Evolutionary conservation across 2,797 vertebrate species (phyloP).

Genomic region (Myotis pilosus): DNA sequence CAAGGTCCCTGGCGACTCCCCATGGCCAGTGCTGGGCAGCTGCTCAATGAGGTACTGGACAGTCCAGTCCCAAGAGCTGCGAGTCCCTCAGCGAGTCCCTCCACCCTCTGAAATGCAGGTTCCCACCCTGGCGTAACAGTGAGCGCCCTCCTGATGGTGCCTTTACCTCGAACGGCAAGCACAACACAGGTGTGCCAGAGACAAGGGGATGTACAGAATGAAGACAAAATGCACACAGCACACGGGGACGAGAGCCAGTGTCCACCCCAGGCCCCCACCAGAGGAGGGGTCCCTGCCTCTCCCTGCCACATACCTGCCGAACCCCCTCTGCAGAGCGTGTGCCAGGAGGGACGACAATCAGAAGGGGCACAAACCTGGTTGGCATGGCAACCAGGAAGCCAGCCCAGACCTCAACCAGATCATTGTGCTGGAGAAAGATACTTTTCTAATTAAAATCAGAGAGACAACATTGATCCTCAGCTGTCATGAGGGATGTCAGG

Average conservation of each 20-base stretch:
- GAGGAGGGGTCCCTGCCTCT: not conserved
- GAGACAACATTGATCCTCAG: not conserved
- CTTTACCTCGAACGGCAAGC: not conserved
- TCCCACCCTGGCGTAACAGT: accelerated
- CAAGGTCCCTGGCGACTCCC: not conserved
- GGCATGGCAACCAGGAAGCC: constrained; percentile 68
- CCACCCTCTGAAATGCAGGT: not conserved
- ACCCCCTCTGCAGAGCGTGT: not conserved
- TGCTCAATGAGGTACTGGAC: not conserved
- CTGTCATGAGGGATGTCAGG: not conserved
- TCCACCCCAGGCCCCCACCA: not conserved
- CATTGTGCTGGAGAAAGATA: not conserved
- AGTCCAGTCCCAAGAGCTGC: not conserved
- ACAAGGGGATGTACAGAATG: not conserved
- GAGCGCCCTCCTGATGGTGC: not conserved
- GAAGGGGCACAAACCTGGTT: not conserved
- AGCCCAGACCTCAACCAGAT: constrained; percentile 4
- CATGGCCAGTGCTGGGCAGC: not conserved
- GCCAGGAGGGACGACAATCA: accelerated
- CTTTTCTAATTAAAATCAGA: constrained; percentile 71
- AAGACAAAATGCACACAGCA: not conserved
- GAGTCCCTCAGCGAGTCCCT: not conserved
- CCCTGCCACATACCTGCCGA: not conserved
- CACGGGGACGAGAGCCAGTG: not conserved
- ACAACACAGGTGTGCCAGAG: not conserved